Evolutionary conservation across 1,140 invertebrate species (phyloP).

Genomic region (Ylistrum balloti): DNA sequence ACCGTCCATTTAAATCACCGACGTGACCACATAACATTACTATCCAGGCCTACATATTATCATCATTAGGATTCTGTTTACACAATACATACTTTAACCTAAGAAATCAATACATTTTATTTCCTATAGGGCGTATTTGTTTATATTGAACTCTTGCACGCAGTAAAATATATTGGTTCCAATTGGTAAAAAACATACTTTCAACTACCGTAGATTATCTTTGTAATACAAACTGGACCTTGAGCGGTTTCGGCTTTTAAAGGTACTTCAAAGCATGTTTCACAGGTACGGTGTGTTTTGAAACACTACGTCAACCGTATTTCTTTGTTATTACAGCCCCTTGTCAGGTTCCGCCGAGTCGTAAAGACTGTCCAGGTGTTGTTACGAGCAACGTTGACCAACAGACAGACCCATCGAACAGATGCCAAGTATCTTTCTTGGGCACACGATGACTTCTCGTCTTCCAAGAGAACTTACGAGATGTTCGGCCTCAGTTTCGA

Average conservation of each 20-base stretch:
- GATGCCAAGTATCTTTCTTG: conserved; percentile 67
- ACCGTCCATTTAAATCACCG: not conserved
- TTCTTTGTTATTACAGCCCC: conserved; percentile 70
- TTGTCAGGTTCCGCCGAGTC: conserved; percentile 69
- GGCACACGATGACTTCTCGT: conserved; percentile 71
- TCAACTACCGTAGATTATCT: no score
- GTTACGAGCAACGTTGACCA: conserved; percentile 68
- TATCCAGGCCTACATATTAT: no score
- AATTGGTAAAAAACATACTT: no score
- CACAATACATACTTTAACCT: not conserved
- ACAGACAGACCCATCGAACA: conserved; percentile 56
- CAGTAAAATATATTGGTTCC: no score
- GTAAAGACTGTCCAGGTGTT: conserved; percentile 69
- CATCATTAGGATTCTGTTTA: no score
- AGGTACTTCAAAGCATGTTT: no score
- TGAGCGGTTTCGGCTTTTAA: no score
- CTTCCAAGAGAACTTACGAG: conserved; percentile 67
- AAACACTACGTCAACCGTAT: not conserved
- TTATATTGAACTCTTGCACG: no score
- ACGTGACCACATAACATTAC: no score
- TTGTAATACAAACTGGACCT: no score
- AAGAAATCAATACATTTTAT: not conserved
- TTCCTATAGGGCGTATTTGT: no score
- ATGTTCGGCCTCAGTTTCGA: conserved; percentile 74
- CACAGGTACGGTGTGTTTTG: no score